Evolutionary conservation across 2,888 invertebrate species (phyloP), one percentile per base, ranked within the genome.

Genomic region (Tetranychus piercei): DNA sequence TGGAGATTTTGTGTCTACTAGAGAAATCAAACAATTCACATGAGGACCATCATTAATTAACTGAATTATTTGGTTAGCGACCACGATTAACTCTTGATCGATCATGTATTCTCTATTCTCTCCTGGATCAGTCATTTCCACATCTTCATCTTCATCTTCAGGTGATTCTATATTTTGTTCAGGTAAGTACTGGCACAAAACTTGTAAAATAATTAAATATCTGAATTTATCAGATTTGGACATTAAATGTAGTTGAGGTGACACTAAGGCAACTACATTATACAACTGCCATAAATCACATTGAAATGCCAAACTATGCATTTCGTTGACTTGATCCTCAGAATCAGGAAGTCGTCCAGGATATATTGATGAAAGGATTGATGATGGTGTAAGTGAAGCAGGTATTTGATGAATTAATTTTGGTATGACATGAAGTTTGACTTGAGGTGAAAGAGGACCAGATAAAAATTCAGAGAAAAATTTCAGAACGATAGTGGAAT

Each of bases 1-100:
- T 0, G 83, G 80, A 74, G 23, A n/a, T 22, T 45, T 18, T 67
- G 6, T 34, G 18, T 66, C 44, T 4, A 71, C 20, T 55, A 71
- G 6, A 5, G 73, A 79, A 11, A 74, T 73, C 77, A 45, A 75
- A 71, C 69, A 76, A 74, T 23, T 77, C 77, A 6, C 73, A 77
- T 69, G 78, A 78, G 76, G 72, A 73, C 1, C 74, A 74, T 64
- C 72, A 74, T 44, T 72, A 44, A 55, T 76, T 75, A 73, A 22
- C 11, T 72, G 20, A 45, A 69, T 73, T 73, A 44, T 44, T n/a
- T 69, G 44, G n/a, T 23, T 72, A 22, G n/a, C 64, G 4, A 64
- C 44, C 6, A 9, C 11, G 23, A 67, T 18, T 6, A 20, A 8
- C 15, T 23, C 55, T 67, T 23, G 44, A 67, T 15, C 6, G 43